These are phyloP conservation scores for Drosophila maculinotata DNA, from an alignment of 2,888 invertebrate species.

Conservation along the genomic window DNA sequence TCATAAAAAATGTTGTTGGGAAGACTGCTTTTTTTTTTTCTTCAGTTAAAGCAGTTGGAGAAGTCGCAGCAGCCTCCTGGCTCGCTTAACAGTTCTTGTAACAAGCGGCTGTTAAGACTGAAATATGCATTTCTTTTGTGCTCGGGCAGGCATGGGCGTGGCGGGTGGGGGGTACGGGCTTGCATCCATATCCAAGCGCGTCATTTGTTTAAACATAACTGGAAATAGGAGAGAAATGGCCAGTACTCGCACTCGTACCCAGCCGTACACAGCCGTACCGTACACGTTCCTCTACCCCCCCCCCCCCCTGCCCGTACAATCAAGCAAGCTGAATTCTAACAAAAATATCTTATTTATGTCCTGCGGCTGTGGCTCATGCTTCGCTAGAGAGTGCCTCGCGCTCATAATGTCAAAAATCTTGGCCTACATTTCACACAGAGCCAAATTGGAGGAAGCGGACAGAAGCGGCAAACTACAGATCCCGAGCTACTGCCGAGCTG, in stretches of 20 bases:
- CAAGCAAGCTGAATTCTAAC: constrained; percentile 56
- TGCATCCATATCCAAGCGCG: constrained; percentile 46
- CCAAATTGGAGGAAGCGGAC: constrained; percentile 30
- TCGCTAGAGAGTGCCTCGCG: constrained; percentile 47
- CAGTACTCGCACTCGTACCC: constrained; percentile 11
- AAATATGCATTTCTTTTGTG: constrained; percentile 75
- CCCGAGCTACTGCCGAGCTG: constrained; percentile 15
- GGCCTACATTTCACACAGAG: constrained; percentile 64
- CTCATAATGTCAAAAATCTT: constrained; percentile 71
- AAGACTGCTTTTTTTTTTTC: constrained; percentile 32
- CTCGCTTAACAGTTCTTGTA: constrained; percentile 57
- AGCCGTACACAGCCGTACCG: too few relatives aligned
- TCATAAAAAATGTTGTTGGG: constrained; percentile 70
- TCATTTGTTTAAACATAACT: constrained; percentile 67
- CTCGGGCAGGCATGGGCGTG: not conserved
- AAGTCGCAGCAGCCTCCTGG: constrained; percentile 18
- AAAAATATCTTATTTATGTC: constrained; percentile 79
- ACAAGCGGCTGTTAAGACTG: constrained; percentile 63
- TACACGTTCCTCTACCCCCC: not conserved
- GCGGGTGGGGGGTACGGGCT: not conserved
- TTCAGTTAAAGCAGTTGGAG: constrained; percentile 17
- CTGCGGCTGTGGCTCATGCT: constrained; percentile 76
- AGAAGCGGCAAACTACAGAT: constrained; percentile 26
- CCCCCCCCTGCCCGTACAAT: constrained; percentile 31
- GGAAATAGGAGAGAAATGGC: constrained; percentile 39